Evolutionary conservation across 2,888 invertebrate species (phyloP).

Genomic region (Tetragnatha montana): DNA sequence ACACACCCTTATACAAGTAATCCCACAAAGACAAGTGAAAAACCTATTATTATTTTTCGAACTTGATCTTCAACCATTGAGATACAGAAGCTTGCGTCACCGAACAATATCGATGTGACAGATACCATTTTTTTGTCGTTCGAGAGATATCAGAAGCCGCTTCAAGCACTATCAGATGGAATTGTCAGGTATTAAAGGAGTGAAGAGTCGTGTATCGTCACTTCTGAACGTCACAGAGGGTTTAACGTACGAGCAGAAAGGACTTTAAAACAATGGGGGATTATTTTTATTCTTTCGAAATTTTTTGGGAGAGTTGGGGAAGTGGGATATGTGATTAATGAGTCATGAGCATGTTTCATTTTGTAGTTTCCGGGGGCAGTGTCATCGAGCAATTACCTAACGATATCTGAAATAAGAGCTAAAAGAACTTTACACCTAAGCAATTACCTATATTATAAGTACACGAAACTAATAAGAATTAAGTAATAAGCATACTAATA

Average conservation of each 20-base stretch:
- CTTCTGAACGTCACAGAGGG: background rate
- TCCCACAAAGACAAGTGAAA: background rate
- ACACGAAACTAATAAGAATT: too few species aligned
- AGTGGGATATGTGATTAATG: too few species aligned
- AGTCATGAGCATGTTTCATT: too few species aligned
- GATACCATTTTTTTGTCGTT: background rate
- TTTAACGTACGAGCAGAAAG: constrained; percentile 10
- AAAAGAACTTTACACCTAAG: too few species aligned
- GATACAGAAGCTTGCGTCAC: constrained; percentile 8
- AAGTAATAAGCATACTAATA: too few species aligned
- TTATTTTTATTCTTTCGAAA: too few species aligned
- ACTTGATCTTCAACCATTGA: background rate
- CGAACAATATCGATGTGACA: constrained; percentile 21
- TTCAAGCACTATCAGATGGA: constrained; percentile 4
- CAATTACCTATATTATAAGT: too few species aligned
- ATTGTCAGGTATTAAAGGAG: background rate
- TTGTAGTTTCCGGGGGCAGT: too few species aligned
- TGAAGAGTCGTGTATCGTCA: background rate
- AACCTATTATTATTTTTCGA: background rate
- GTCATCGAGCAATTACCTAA: too few species aligned
- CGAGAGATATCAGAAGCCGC: constrained; percentile 6
- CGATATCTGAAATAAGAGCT: too few species aligned
- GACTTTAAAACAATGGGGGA: background rate
- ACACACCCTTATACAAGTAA: background rate
- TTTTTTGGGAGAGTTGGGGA: too few species aligned